phyloP scores from a whole-genome alignment of 2,888 invertebrate genomes.

The Sarcophaga rosellei region DNA sequence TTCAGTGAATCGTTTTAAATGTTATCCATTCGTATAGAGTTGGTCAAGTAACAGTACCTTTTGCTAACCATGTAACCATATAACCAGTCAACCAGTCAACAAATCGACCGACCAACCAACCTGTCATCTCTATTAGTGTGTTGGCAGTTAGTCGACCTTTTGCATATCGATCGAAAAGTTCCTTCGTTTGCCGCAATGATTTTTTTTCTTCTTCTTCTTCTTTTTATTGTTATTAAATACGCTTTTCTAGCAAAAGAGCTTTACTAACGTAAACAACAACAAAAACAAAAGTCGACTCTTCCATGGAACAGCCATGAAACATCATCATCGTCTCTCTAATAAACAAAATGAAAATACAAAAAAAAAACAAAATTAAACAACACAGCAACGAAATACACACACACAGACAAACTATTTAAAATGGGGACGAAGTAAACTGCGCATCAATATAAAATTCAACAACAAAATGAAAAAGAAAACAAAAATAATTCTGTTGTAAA shows the following conservation, averaged over 20 bases:
- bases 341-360: slow-evolving; percentile 30
- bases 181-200: slow-evolving; percentile 65
- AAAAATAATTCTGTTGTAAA: slow-evolving; percentile 49
- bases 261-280: slow-evolving; percentile 37
- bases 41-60: slow-evolving; percentile 59
- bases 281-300: slow-evolving; percentile 58
- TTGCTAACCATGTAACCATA: too few relatives aligned
- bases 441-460: slow-evolving; percentile 71
- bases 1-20: too few relatives aligned
- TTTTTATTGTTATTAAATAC: slow-evolving; percentile 14
- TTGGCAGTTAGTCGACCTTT: slow-evolving; percentile 56
- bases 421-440: slow-evolving; percentile 73
- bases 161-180: slow-evolving; percentile 70
- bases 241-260: slow-evolving; percentile 65
- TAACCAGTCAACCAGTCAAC: background rate
- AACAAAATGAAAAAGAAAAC: slow-evolving; percentile 55
- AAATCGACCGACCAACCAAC: slow-evolving; percentile 28
- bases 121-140: slow-evolving; percentile 42
- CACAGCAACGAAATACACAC: slow-evolving; percentile 18
- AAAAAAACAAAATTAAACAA: slow-evolving; percentile 9
- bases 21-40: background rate
- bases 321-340: slow-evolving; percentile 63
- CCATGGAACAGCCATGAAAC: slow-evolving; percentile 68
- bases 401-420: slow-evolving; percentile 48
- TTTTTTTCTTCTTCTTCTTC: slow-evolving; percentile 13